phyloP scores from a whole-genome alignment of 2,113 vertebrate species.

The Carassius gibelio region DNA sequence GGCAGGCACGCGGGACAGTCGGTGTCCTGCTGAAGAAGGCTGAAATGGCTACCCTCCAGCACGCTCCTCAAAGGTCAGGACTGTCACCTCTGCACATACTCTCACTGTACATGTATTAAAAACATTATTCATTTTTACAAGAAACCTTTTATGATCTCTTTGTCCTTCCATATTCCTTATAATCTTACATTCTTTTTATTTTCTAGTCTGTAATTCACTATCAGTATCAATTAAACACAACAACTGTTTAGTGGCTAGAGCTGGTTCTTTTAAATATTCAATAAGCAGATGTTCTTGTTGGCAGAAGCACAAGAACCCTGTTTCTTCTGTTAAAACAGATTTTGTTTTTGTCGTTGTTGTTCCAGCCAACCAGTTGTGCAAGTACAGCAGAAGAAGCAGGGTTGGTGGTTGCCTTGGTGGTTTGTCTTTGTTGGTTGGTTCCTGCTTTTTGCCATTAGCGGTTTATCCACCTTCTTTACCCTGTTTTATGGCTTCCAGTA shows the following conservation, averaged over 20 bases:
- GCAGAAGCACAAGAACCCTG: background rate
- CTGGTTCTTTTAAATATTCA: background rate
- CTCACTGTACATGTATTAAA: background rate
- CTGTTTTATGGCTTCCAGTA: constrained; percentile 80
- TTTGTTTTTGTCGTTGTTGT: background rate
- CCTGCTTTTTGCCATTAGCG: constrained; percentile 77
- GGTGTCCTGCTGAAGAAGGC: constrained; percentile 69
- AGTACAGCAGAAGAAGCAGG: constrained; percentile 47
- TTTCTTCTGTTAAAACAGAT: background rate
- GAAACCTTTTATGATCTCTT: background rate
- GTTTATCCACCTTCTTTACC: constrained; percentile 80
- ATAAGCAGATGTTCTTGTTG: background rate
- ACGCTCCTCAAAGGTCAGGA: constrained; percentile 70
- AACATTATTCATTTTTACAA: background rate
- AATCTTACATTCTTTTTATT: background rate
- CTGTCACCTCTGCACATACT: background rate
- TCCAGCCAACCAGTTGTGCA: constrained; percentile 57
- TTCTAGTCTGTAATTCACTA: background rate
- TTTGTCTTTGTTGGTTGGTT: constrained; percentile 80
- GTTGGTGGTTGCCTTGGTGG: constrained; percentile 81
- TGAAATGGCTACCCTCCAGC: constrained; percentile 72
- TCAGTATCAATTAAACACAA: background rate
- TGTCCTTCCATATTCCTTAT: background rate
- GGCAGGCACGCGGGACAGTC: constrained; percentile 58
- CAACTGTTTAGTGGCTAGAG: background rate